A percentile compares a stretch with the other conserved stretches of the same genome.
These are phyloP conservation scores for Myotis brandtii DNA, from an alignment of 2,113 vertebrate species.

Conservation along the genomic window DNA sequence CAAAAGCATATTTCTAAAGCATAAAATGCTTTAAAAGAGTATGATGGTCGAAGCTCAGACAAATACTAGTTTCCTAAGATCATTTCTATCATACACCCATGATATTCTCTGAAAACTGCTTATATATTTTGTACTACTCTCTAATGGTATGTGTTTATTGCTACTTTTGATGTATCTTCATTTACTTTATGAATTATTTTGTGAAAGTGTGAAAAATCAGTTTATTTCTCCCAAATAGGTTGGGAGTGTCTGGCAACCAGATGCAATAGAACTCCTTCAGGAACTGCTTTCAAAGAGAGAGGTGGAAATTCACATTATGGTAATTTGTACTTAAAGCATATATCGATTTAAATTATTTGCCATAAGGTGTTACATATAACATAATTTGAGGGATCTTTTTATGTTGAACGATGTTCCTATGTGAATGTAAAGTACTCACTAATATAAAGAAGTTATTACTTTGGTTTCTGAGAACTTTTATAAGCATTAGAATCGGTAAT, in stretches of 20 bases:
- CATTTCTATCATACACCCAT: background rate
- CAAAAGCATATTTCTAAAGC: slow-evolving; percentile 50
- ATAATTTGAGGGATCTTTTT: slow-evolving; percentile 52
- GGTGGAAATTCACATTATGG: slow-evolving; percentile 91
- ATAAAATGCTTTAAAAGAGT: slow-evolving; percentile 7
- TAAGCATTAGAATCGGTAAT: slow-evolving; percentile 11
- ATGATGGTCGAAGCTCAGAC: background rate
- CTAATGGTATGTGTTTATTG: background rate
- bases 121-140: background rate
- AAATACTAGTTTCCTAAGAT: slow-evolving; percentile 43
- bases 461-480: slow-evolving; percentile 31
- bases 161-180: background rate
- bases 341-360: slow-evolving; percentile 46
- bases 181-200: slow-evolving; percentile 37
- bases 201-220: slow-evolving; percentile 35
- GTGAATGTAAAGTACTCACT: slow-evolving; percentile 13
- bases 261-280: slow-evolving; percentile 91
- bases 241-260: slow-evolving; percentile 91
- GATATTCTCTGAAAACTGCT: background rate
- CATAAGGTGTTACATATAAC: background rate
- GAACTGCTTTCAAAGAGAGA: slow-evolving; percentile 90
- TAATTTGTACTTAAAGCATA: slow-evolving; percentile 79
- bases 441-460: background rate
- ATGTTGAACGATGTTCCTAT: background rate
- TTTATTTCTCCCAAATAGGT: slow-evolving; percentile 84